phyloP scores from a whole-genome alignment of 2,888 invertebrate genomes.

The Pseudolycoriella hygida region DNA sequence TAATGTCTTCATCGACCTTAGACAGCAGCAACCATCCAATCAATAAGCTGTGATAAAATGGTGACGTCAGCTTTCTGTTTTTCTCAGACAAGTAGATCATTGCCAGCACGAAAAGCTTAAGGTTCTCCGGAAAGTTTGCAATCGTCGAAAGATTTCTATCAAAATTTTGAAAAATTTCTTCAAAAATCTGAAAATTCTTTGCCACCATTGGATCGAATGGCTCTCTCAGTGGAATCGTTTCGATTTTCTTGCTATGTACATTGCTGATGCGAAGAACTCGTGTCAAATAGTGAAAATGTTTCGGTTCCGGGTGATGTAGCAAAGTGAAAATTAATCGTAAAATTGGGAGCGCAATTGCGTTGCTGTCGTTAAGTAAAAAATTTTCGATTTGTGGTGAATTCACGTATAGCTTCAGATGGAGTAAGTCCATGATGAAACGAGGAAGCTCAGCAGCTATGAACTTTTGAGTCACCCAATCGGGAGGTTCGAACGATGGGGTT shows the following conservation, averaged over 20 bases:
- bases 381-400: constrained; percentile 57
- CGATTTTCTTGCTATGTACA: constrained; percentile 18
- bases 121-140: constrained; percentile 17
- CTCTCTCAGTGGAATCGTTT: not conserved
- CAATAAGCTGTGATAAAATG: constrained; percentile 21
- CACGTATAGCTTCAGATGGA: constrained; percentile 43
- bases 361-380: constrained; percentile 38
- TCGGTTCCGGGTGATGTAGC: constrained; percentile 19
- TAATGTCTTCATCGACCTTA: constrained; percentile 22
- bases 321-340: constrained; percentile 37
- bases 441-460: constrained; percentile 43
- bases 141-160: constrained; percentile 15
- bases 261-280: constrained; percentile 22
- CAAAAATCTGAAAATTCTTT: constrained; percentile 17
- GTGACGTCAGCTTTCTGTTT: constrained; percentile 19
- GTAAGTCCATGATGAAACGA: constrained; percentile 47
- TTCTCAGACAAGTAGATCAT: constrained; percentile 23
- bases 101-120: constrained; percentile 21
- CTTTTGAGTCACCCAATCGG: constrained; percentile 46
- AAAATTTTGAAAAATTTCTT: constrained; percentile 15
- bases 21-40: constrained; percentile 21
- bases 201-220: constrained; percentile 14
- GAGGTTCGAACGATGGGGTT: constrained; percentile 20
- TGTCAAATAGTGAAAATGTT: constrained; percentile 22
- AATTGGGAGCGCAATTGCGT: constrained; percentile 40